A percentile compares a stretch with the other conserved stretches of the same genome.
These are phyloP conservation scores for Meles meles DNA, from an alignment of 2,113 vertebrate genomes.

Conservation along the genomic window DNA sequence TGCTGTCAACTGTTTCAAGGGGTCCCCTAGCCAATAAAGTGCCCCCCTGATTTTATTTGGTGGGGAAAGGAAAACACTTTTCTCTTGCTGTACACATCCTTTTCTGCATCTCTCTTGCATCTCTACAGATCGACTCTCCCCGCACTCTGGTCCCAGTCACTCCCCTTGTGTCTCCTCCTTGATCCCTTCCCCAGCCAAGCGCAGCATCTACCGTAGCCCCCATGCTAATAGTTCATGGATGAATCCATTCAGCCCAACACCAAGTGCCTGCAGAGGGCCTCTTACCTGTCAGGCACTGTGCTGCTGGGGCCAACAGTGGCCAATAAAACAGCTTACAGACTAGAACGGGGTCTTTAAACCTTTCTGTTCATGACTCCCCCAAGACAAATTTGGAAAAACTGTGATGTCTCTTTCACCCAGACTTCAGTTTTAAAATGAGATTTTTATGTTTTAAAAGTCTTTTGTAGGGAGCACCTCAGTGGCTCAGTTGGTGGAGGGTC, in stretches of 20 bases:
- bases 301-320: not conserved
- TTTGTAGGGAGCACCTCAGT: not conserved
- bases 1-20: not conserved
- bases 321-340: not conserved
- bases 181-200: not conserved
- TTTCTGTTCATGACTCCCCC: not conserved
- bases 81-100: not conserved
- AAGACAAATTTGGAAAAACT: not conserved
- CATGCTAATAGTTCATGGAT: not conserved
- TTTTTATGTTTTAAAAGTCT: not conserved
- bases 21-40: not conserved
- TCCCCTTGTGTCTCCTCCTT: not conserved
- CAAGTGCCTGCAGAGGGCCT: not conserved
- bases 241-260: not conserved
- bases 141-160: accelerated
- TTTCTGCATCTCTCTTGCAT: not conserved
- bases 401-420: not conserved
- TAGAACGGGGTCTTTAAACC: not conserved
- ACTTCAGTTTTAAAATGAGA: not conserved
- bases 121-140: not conserved
- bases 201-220: not conserved
- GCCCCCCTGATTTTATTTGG: not conserved
- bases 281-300: too few species aligned
- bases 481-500: not conserved
- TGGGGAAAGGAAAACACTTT: not conserved